Evolutionary conservation across 2,888 invertebrate species (phyloP), one percentile per base, ranked within the genome.

Genomic region (Leptopterna dolabrata): DNA sequence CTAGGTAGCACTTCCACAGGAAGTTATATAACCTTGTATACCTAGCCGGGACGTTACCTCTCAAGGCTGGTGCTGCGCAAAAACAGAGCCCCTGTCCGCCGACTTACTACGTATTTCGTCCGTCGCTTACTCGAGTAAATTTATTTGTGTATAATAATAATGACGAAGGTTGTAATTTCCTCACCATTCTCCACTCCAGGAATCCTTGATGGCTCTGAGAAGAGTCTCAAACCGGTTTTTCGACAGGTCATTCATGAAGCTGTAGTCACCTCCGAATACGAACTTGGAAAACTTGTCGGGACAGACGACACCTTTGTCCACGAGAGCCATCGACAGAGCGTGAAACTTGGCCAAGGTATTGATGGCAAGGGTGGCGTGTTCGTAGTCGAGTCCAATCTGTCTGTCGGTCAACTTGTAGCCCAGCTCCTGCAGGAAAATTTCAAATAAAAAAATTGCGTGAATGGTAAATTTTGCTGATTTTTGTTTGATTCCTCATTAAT

Each of bases 141-240:
- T n/a, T n/a, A n/a, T n/a, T n/a, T n/a, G n/a, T 43, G 43, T 43
- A 43, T 6, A 13, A 27, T 1, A 71, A 45, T 45, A 47, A 47
- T 7, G 29, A 24, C 30, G 24, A 13, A 27, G 11, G n/a, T 19
- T n/a, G n/a, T n/a, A n/a, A 29, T 30, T 45, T 14, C 3, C 87
- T 76, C 36, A 87, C 87, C 87, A 87, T 76, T 87, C 87, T n/a
- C 73, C 76, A 47, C 82, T 82, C 87, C 87, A 87, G n/a, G 81
- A 36, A 24, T 76, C 76, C 2, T 47, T 45, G 41, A 82, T 76
- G 73, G 73, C 84, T 43, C 51, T 55, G 45, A 73, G 87, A 11
- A 87, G 78, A 55, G 81, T 76, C 14, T 76, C 63, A 41, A 87
- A 87, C 19, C 84, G 19, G 70, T 81, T 82, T 3, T 73, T 87